These are phyloP conservation scores for Leptinotarsa defecta DNA, from an alignment of 1,140 invertebrate genomes.

Conservation along the genomic window DNA sequence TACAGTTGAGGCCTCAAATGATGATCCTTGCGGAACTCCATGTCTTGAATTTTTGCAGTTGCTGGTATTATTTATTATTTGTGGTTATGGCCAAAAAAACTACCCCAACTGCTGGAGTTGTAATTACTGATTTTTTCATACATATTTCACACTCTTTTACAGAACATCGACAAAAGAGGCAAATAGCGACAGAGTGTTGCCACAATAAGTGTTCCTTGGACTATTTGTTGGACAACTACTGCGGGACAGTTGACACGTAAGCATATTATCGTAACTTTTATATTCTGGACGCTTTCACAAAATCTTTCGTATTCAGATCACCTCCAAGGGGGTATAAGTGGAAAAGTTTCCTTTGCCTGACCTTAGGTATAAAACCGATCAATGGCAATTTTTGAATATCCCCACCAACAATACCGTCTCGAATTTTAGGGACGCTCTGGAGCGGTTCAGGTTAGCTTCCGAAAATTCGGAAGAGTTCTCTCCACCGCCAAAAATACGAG, in stretches of 20 bases:
- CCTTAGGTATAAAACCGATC: not conserved
- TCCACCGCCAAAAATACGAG: not conserved
- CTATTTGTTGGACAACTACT: slow-evolving; percentile 24
- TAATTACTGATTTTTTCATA: not conserved
- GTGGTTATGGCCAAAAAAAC: too few species aligned
- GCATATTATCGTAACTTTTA: not conserved
- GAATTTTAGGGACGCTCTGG: not conserved
- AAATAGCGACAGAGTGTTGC: slow-evolving; percentile 18
- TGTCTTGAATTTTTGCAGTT: too few species aligned
- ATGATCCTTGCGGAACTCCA: too few species aligned
- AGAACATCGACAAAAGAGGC: slow-evolving; percentile 19
- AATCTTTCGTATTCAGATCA: not conserved
- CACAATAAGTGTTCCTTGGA: slow-evolving; percentile 21
- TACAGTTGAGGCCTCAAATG: too few species aligned
- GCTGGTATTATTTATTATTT: too few species aligned
- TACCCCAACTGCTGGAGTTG: too few species aligned
- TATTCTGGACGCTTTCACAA: not conserved
- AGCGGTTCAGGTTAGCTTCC: not conserved
- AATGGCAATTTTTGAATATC: not conserved
- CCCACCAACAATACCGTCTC: not conserved
- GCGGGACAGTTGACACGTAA: slow-evolving; percentile 19
- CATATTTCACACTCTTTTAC: not conserved
- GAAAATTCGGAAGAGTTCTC: not conserved
- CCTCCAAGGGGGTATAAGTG: not conserved
- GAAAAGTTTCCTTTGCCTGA: not conserved